These are phyloP conservation scores for Lordiphosa collinella DNA, from an alignment of 1,140 invertebrate species.

Conservation along the genomic window DNA sequence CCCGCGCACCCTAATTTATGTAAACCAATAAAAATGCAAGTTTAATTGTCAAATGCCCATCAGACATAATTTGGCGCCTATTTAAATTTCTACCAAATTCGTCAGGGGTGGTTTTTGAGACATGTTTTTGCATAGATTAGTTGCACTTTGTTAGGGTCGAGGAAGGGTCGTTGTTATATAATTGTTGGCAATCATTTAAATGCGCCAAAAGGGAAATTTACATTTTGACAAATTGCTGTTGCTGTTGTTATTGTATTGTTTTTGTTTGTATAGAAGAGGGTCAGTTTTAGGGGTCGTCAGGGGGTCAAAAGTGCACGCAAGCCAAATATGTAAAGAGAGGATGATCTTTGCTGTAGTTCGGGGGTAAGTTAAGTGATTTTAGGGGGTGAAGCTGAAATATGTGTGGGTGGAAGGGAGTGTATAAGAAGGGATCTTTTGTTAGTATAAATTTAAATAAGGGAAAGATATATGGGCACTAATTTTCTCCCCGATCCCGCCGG, in stretches of 20 bases:
- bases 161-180: constrained; percentile 38
- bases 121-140: constrained; percentile 78
- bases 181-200: constrained; percentile 61
- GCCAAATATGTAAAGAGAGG: constrained; percentile 19
- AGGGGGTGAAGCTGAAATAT: constrained; percentile 18
- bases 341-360: constrained; percentile 21
- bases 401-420: constrained; percentile 7
- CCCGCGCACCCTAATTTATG: constrained; percentile 62
- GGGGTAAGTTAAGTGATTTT: not conserved
- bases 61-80: constrained; percentile 32
- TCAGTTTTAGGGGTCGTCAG: constrained; percentile 38
- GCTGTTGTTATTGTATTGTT: constrained; percentile 24
- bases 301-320: constrained; percentile 56
- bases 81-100: constrained; percentile 44
- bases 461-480: too few relatives aligned
- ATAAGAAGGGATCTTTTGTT: not conserved
- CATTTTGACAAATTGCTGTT: constrained; percentile 74
- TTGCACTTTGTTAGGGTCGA: constrained; percentile 53
- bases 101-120: constrained; percentile 33
- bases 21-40: constrained; percentile 72
- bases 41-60: constrained; percentile 61
- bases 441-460: too few relatives aligned
- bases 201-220: constrained; percentile 61
- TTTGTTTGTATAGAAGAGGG: constrained; percentile 32
- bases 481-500: too few relatives aligned